These are phyloP conservation scores for Phaonia tiefii DNA, from an alignment of 2,888 invertebrate genomes.

Conservation along the genomic window DNA sequence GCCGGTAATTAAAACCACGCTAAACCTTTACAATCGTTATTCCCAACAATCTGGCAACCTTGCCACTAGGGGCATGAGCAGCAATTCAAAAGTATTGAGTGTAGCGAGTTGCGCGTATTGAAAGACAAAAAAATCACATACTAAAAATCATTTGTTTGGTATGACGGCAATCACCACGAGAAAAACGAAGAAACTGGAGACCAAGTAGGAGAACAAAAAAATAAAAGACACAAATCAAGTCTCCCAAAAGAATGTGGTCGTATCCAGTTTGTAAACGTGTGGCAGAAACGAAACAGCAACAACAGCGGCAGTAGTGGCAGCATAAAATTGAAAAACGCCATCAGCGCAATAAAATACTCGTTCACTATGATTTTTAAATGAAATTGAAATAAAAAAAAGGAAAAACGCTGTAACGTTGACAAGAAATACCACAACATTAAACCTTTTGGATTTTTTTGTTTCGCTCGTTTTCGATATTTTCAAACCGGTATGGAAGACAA, in stretches of 20 bases:
- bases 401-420: conserved; percentile 33
- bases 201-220: not conserved
- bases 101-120: not conserved
- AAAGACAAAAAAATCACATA: conserved; percentile 45
- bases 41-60: conserved; percentile 43
- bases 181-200: not conserved
- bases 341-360: conserved; percentile 53
- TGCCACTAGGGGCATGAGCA: not conserved
- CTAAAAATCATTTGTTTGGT: conserved; percentile 48
- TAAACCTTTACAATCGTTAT: not conserved
- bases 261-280: conserved; percentile 61
- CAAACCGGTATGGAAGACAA: conserved; percentile 31
- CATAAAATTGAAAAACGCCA: conserved; percentile 49
- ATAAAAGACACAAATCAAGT: conserved; percentile 47
- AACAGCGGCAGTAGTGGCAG: not conserved
- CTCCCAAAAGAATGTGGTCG: conserved; percentile 67
- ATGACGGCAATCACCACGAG: conserved; percentile 38
- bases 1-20: too few species aligned
- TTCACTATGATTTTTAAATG: conserved; percentile 44
- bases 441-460: conserved; percentile 5
- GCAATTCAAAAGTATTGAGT: not conserved
- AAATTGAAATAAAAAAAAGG: conserved; percentile 43
- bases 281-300: conserved; percentile 41
- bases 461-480: conserved; percentile 29
- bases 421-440: conserved; percentile 50